Conservation (phyloP, 2,797 vertebrate species). For the Tragelaphus eurycerus region DNA sequence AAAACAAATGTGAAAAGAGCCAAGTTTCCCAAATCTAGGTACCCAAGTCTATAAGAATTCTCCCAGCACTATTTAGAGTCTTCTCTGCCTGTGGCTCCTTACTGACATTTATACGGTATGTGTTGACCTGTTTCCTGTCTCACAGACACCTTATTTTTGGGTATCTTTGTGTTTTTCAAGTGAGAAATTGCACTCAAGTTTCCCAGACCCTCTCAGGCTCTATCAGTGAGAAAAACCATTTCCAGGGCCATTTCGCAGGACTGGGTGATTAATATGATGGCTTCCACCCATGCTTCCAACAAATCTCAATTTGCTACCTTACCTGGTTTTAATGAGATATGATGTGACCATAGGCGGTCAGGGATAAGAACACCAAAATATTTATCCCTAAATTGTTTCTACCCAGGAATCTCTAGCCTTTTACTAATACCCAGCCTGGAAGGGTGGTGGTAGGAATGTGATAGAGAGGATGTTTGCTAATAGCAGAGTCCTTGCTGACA, state of each 20-base stretch:
- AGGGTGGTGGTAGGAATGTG: not conserved
- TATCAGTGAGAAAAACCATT: not conserved
- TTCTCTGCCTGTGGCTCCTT: not conserved
- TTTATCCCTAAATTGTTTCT: not conserved
- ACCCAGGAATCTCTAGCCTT: not conserved
- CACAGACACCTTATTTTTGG: not conserved
- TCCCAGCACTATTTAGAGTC: not conserved
- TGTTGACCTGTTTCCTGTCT: not conserved
- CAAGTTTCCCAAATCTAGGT: not conserved
- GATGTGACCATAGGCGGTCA: not conserved
- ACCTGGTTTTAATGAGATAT: not conserved
- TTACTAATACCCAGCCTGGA: not conserved
- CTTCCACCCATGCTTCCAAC: not conserved
- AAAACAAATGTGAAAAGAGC: not conserved
- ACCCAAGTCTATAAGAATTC: not conserved
- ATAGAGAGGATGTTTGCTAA: not conserved
- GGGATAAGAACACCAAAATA: not conserved
- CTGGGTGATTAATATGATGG: not conserved
- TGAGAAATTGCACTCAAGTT: not conserved
- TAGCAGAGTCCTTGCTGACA: not conserved
- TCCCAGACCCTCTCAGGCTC: not conserved
- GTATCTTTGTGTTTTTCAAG: not conserved
- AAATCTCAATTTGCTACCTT: not conserved
- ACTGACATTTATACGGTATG: not conserved
- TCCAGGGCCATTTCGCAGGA: not conserved